These are phyloP conservation scores for Drosophila auraria DNA, from an alignment of 1,140 invertebrate species.

Conservation along the genomic window DNA sequence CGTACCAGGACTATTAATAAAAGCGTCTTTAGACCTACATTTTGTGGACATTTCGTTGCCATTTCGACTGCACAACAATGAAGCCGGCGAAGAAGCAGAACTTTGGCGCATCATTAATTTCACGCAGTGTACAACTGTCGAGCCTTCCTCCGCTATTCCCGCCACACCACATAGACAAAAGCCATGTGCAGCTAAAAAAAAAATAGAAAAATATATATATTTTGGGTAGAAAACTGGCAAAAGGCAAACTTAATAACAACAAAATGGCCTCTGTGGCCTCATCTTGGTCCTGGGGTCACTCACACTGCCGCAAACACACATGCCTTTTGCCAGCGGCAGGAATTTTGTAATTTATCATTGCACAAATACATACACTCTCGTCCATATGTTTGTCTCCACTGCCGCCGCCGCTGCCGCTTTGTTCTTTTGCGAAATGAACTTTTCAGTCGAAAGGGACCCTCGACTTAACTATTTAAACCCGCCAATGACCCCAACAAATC, in stretches of 20 bases:
- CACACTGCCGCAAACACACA: slow-evolving; percentile 27
- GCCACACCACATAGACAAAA: slow-evolving; percentile 34
- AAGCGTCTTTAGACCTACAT: slow-evolving; percentile 80
- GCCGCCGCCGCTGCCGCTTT: slow-evolving; percentile 43
- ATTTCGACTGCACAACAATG: slow-evolving; percentile 61
- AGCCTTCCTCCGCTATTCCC: slow-evolving; percentile 42
- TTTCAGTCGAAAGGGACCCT: slow-evolving; percentile 52
- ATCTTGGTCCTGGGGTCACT: slow-evolving; percentile 51
- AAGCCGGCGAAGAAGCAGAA: slow-evolving; percentile 57
- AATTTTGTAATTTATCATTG: slow-evolving; percentile 83
- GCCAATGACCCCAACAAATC: slow-evolving; percentile 37
- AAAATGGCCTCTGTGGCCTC: slow-evolving; percentile 78
- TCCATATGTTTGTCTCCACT: slow-evolving; percentile 28
- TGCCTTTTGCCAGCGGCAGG: slow-evolving; percentile 68
- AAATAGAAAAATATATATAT: slow-evolving; percentile 15
- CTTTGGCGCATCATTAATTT: slow-evolving; percentile 82
- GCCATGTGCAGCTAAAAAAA: slow-evolving; percentile 59
- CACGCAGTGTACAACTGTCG: slow-evolving; percentile 78
- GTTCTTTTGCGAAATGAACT: slow-evolving; percentile 72
- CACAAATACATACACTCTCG: slow-evolving; percentile 60
- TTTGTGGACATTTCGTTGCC: slow-evolving; percentile 74
- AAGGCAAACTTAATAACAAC: slow-evolving; percentile 83
- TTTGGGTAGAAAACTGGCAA: slow-evolving; percentile 56
- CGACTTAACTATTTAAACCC: slow-evolving; percentile 71
- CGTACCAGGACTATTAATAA: slow-evolving; percentile 82